Percentiles rank a stretch among this genome's conserved stretches.
Conservation (phyloP, 64 coral and sea anemone species). For the Pocillopora damicornis region DNA sequence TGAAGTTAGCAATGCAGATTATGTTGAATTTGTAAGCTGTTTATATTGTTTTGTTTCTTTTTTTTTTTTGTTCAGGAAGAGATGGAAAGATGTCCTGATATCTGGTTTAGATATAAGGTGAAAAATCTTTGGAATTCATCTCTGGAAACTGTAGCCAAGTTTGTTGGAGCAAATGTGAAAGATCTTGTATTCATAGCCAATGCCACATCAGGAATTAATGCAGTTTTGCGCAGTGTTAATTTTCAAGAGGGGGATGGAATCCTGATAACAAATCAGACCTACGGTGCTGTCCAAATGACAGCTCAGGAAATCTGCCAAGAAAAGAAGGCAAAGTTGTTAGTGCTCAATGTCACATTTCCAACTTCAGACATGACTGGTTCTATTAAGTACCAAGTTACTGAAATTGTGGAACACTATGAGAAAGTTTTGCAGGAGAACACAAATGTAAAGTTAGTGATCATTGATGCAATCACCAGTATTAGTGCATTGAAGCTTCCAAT, state of each 20-base stretch:
- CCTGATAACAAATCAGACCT: constrained; percentile 82
- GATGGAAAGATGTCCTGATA: constrained; percentile 72
- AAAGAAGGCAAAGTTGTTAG: constrained; percentile 72
- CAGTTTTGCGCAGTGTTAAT: constrained; percentile 55
- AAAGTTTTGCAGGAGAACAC: constrained; percentile 79
- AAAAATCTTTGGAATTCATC: constrained; percentile 54
- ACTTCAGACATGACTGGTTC: constrained; percentile 70
- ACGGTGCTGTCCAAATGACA: constrained; percentile 70
- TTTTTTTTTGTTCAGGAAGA: constrained; percentile 31
- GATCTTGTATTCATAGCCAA: constrained; percentile 78
- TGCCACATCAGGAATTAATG: constrained; percentile 63
- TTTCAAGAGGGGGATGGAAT: constrained; percentile 65
- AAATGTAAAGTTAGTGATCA: constrained; percentile 63
- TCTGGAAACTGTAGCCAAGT: constrained; percentile 65
- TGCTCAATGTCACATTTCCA: constrained; percentile 81
- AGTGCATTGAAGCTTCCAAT: constrained; percentile 81
- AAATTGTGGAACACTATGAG: constrained; percentile 76
- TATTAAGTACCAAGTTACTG: constrained; percentile 60
- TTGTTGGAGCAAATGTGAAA: constrained; percentile 56
- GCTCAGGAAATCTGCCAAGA: constrained; percentile 70
- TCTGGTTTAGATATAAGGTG: constrained; percentile 58
- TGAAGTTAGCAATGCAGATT: no score
- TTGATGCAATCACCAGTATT: constrained; percentile 75
- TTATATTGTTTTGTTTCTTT: background rate
- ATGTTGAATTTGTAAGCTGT: no score